These are phyloP conservation scores for Rhizomys pruinosus DNA, from an alignment of 2,113 vertebrate species.

Conservation along the genomic window DNA sequence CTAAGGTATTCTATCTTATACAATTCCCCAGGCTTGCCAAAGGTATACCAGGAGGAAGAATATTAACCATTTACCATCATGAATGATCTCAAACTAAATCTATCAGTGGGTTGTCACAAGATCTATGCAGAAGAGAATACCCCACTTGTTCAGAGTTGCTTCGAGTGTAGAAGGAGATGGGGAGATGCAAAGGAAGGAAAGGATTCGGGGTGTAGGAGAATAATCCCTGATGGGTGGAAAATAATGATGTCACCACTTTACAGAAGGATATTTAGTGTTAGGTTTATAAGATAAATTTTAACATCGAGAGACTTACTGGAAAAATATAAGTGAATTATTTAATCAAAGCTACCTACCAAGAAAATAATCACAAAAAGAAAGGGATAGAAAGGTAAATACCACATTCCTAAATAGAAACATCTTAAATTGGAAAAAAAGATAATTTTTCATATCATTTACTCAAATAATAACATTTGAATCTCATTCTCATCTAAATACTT, in stretches of 20 bases:
- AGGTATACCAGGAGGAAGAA: neutral
- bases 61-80: neutral
- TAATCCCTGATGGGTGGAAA: neutral
- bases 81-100: neutral
- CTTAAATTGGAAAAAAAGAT: neutral
- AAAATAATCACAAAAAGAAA: slow-evolving; percentile 37
- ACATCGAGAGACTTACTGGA: too few species aligned
- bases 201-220: too few species aligned
- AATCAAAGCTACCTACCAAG: neutral
- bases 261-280: neutral
- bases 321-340: too few species aligned
- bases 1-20: neutral
- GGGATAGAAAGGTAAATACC: neutral
- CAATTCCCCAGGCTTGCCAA: neutral
- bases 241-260: neutral
- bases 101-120: too few species aligned
- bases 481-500: neutral
- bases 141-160: neutral
- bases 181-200: neutral
- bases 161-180: too few species aligned
- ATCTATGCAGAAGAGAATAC: neutral
- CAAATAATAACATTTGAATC: slow-evolving; percentile 46
- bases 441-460: slow-evolving; percentile 6
- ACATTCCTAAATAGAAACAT: neutral
- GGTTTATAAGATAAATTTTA: slow-evolving; percentile 32